Evolutionary conservation across 2,888 invertebrate genomes (phyloP).

Genomic region (Auanema freiburgensis): DNA sequence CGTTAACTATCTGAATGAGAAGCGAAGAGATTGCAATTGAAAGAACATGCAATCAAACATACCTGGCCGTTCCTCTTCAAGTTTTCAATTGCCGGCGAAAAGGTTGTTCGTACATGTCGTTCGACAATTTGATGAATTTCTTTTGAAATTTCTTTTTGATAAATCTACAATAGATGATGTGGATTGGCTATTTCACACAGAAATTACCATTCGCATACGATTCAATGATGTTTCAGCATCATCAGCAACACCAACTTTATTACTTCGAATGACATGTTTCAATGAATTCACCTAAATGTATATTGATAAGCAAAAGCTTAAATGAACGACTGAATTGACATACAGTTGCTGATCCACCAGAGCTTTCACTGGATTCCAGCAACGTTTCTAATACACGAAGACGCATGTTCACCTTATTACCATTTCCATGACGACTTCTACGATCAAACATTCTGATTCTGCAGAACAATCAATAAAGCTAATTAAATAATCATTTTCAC

Average conservation of each 20-base stretch:
- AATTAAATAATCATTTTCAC: not conserved
- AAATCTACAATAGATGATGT: constrained; percentile 32
- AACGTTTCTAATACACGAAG: constrained; percentile 54
- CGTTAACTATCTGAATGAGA: constrained; percentile 44
- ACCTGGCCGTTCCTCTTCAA: constrained; percentile 57
- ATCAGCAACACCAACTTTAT: constrained; percentile 57
- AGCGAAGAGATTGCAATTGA: constrained; percentile 10
- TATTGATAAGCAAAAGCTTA: not conserved
- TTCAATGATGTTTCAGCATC: constrained; percentile 53
- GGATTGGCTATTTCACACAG: not conserved
- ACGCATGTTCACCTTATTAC: constrained; percentile 60
- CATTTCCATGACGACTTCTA: constrained; percentile 55
- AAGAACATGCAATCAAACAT: constrained; percentile 7
- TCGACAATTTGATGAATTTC: constrained; percentile 59
- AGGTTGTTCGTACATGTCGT: constrained; percentile 56
- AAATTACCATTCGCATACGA: constrained; percentile 51
- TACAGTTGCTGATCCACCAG: constrained; percentile 43
- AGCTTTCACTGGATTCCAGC: constrained; percentile 34
- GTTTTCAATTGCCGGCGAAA: constrained; percentile 62
- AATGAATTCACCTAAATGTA: constrained; percentile 45
- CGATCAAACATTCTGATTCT: constrained; percentile 34
- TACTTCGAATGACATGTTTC: constrained; percentile 48
- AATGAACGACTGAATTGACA: constrained; percentile 8
- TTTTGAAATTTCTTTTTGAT: constrained; percentile 49
- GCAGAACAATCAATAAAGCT: not conserved